Conservation (phyloP, 2,888 invertebrate species). For the Halictus quadricinctus region DNA sequence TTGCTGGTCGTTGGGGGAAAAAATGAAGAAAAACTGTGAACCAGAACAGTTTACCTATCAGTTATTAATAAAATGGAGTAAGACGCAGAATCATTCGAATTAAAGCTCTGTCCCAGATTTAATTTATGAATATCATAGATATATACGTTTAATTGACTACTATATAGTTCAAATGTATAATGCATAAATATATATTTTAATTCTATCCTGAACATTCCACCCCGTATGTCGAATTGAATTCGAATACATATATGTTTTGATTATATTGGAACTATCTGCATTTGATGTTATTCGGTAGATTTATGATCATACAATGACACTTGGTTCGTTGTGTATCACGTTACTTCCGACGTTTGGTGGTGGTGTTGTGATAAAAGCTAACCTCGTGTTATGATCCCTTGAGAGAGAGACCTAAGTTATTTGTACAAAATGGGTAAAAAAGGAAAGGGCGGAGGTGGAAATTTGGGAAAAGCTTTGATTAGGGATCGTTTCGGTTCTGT, state of each 20-base stretch:
- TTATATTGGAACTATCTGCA: not conserved
- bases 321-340: not conserved
- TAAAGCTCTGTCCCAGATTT: slow-evolving; percentile 33
- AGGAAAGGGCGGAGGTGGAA: slow-evolving; percentile 84
- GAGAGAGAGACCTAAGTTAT: not conserved
- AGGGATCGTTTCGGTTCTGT: slow-evolving; percentile 89
- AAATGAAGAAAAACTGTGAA: slow-evolving; percentile 51
- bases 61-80: slow-evolving; percentile 72
- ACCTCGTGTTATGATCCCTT: slow-evolving; percentile 26
- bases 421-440: slow-evolving; percentile 88
- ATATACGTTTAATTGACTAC: slow-evolving; percentile 24
- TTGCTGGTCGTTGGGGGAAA: slow-evolving; percentile 50
- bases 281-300: slow-evolving; percentile 23
- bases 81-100: slow-evolving; percentile 48
- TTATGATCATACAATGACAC: slow-evolving; percentile 26
- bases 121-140: slow-evolving; percentile 35
- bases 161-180: slow-evolving; percentile 42
- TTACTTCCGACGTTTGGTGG: slow-evolving; percentile 22
- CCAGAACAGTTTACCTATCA: slow-evolving; percentile 69
- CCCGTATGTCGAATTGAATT: slow-evolving; percentile 15
- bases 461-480: slow-evolving; percentile 88
- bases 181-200: slow-evolving; percentile 49
- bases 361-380: slow-evolving; percentile 16
- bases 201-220: slow-evolving; percentile 30
- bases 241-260: slow-evolving; percentile 1